Evolutionary conservation across 1,140 invertebrate genomes (phyloP).

Genomic region (Orchesella cincta): DNA sequence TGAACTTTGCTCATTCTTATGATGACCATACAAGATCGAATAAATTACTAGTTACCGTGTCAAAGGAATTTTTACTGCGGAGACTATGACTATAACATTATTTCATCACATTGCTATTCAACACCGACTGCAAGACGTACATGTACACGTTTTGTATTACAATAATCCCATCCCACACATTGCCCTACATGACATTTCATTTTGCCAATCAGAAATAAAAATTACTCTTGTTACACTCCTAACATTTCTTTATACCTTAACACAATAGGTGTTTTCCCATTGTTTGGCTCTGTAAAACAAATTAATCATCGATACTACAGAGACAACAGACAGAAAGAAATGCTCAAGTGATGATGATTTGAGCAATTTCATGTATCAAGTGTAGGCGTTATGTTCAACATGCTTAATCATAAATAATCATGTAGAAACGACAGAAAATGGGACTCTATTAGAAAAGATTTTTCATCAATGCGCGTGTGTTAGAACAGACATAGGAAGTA

Average conservation of each 20-base stretch:
- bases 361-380: neutral
- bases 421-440: too few species aligned
- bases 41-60: neutral
- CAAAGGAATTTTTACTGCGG: neutral
- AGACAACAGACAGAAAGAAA: neutral
- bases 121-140: neutral
- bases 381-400: neutral
- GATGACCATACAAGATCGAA: neutral
- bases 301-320: too few species aligned
- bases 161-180: neutral
- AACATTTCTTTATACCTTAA: neutral
- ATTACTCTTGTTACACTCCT: neutral
- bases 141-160: neutral
- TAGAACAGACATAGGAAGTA: too few species aligned
- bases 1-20: conserved; percentile 22
- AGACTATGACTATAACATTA: neutral
- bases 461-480: too few species aligned
- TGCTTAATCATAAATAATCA: neutral
- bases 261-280: neutral
- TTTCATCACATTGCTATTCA: neutral
- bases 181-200: conserved; percentile 8
- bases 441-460: too few species aligned
- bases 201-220: neutral
- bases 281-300: neutral
- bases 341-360: too few species aligned